Conservation (phyloP, 2,113 vertebrate genomes). For the Cyprinodon brontotheroides region DNA sequence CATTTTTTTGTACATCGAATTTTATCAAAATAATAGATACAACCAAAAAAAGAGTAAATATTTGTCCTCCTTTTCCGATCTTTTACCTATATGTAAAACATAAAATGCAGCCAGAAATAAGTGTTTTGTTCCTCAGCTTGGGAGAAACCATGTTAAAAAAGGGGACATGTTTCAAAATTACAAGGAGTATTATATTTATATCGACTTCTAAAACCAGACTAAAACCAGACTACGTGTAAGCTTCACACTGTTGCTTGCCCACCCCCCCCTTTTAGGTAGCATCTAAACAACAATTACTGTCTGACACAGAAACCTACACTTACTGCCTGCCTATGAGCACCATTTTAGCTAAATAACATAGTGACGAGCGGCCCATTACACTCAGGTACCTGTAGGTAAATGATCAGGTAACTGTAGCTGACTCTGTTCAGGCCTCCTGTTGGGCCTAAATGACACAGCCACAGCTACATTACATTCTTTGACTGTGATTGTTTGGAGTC, state of each 20-base stretch:
- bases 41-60: not conserved
- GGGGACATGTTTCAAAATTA: not conserved
- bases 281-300: conserved; percentile 76
- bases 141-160: not conserved
- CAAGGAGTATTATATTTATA: not conserved
- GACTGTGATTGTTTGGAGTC: conserved; percentile 40
- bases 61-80: not conserved
- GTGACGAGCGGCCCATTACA: conserved; percentile 34
- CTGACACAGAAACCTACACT: conserved; percentile 66
- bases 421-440: conserved; percentile 9
- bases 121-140: not conserved
- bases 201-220: conserved; percentile 12
- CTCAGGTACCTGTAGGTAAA: conserved; percentile 42
- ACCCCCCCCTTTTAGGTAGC: conserved; percentile 38
- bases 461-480: conserved; percentile 12
- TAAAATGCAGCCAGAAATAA: not conserved
- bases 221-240: conserved; percentile 50
- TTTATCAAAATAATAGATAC: too few relatives aligned
- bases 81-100: not conserved
- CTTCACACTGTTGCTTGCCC: conserved; percentile 25
- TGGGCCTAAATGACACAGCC: conserved; percentile 39
- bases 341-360: conserved; percentile 51
- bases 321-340: conserved; percentile 40
- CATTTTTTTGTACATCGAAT: too few relatives aligned
- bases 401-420: conserved; percentile 39